A percentile compares a stretch with the other conserved stretches of the same genome.
Conservation (phyloP, 2,888 invertebrate species). For the Parasteatoda lunata region DNA sequence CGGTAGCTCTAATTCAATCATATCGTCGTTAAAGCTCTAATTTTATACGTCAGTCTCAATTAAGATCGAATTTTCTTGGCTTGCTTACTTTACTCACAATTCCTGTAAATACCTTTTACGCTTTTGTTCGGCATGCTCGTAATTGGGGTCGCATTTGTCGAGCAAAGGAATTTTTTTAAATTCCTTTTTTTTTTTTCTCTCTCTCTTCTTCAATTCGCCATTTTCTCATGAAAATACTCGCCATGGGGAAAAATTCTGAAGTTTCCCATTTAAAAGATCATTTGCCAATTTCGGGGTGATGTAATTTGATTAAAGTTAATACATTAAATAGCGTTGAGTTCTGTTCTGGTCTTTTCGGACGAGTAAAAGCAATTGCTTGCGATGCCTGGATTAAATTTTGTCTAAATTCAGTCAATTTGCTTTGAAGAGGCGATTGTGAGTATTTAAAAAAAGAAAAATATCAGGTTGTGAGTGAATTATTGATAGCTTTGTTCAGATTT, state of each 20-base stretch:
- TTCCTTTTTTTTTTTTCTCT: slow-evolving; percentile 2
- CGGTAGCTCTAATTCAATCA: slow-evolving; percentile 63
- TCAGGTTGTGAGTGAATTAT: too few relatives aligned
- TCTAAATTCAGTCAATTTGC: too few relatives aligned
- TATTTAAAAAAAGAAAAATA: too few relatives aligned
- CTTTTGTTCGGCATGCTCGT: slow-evolving; percentile 37
- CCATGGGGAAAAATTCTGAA: neutral
- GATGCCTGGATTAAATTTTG: too few relatives aligned
- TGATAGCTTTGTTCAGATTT: too few relatives aligned
- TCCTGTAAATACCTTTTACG: slow-evolving; percentile 41
- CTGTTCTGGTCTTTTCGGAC: too few relatives aligned
- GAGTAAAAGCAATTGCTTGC: too few relatives aligned
- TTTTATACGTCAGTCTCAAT: slow-evolving; percentile 65
- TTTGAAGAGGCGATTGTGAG: too few relatives aligned
- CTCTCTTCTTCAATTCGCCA: neutral
- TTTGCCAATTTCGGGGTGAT: neutral
- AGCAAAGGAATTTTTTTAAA: neutral
- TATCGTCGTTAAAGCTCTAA: slow-evolving; percentile 66
- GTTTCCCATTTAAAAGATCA: neutral
- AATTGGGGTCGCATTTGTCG: slow-evolving; percentile 51
- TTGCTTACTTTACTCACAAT: slow-evolving; percentile 22
- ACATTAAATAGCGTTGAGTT: neutral
- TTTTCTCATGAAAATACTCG: neutral
- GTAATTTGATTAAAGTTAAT: neutral
- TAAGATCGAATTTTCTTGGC: slow-evolving; percentile 56